phyloP scores from a whole-genome alignment of 2,113 vertebrate species.

The Condylura cristata region DNA sequence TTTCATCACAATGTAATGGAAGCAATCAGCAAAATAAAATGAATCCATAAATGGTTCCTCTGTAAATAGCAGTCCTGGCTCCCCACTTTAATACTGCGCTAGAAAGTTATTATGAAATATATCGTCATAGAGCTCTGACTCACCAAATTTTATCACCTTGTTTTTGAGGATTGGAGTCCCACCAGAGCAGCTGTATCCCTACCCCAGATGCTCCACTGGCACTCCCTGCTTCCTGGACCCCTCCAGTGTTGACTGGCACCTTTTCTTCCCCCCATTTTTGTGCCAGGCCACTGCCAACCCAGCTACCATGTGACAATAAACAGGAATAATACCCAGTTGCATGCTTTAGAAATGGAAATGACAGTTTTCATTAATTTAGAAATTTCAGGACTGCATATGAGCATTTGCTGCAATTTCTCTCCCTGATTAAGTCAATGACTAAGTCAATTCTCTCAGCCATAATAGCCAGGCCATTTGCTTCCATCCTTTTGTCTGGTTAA shows the following conservation, averaged over 20 bases:
- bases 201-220: conserved; percentile 52
- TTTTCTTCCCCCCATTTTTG: neutral
- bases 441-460: conserved; percentile 8
- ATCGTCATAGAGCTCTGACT: conserved; percentile 47
- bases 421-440: conserved; percentile 61
- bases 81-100: neutral
- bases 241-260: neutral
- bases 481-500: conserved; percentile 20
- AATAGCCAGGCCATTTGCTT: conserved; percentile 48
- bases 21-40: conserved; percentile 52
- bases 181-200: conserved; percentile 18
- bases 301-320: neutral
- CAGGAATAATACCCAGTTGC: conserved; percentile 7
- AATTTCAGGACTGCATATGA: conserved; percentile 29
- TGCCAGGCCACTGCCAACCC: conserved; percentile 7
- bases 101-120: conserved; percentile 52
- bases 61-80: neutral
- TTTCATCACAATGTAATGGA: conserved; percentile 2
- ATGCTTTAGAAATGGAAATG: conserved; percentile 55
- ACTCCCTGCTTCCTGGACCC: neutral
- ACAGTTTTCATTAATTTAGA: conserved; percentile 63
- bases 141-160: conserved; percentile 60
- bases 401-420: conserved; percentile 19
- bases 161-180: conserved; percentile 20
- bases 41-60: conserved; percentile 18